These are phyloP conservation scores for Terrapene triunguis DNA, from an alignment of 2,113 vertebrate genomes.

Conservation along the genomic window DNA sequence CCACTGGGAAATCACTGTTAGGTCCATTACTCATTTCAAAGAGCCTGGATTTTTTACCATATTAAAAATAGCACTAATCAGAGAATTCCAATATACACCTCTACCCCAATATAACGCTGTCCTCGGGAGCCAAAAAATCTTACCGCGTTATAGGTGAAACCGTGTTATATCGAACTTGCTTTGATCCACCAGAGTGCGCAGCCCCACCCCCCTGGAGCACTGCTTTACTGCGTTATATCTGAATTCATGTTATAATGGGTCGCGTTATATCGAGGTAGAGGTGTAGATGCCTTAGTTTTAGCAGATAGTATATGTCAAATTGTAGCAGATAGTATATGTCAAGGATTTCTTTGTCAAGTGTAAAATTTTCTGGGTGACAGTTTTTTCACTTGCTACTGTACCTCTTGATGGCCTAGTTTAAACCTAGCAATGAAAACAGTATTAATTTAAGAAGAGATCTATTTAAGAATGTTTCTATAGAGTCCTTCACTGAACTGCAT, in stretches of 20 bases:
- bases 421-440: not conserved
- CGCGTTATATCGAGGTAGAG: too few relatives aligned
- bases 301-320: not conserved
- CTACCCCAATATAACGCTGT: too few relatives aligned
- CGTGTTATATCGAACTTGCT: too few relatives aligned
- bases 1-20: not conserved
- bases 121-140: too few relatives aligned
- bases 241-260: too few relatives aligned
- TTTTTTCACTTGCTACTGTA: slow-evolving; percentile 33
- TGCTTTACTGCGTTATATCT: too few relatives aligned
- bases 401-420: slow-evolving; percentile 17
- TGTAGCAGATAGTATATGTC: not conserved
- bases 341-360: slow-evolving; percentile 1
- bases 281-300: not conserved
- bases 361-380: not conserved
- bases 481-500: not conserved
- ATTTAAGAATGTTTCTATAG: not conserved
- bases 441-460: not conserved
- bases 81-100: not conserved
- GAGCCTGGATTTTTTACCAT: not conserved
- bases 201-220: too few relatives aligned
- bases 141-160: too few relatives aligned
- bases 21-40: slow-evolving; percentile 3
- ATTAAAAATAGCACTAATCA: not conserved
- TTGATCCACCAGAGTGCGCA: too few relatives aligned